A percentile compares a stretch with the other conserved stretches of the same genome.
Evolutionary conservation across 1,140 invertebrate species (phyloP).

Genomic region (Scaptomyza hsui): DNA sequence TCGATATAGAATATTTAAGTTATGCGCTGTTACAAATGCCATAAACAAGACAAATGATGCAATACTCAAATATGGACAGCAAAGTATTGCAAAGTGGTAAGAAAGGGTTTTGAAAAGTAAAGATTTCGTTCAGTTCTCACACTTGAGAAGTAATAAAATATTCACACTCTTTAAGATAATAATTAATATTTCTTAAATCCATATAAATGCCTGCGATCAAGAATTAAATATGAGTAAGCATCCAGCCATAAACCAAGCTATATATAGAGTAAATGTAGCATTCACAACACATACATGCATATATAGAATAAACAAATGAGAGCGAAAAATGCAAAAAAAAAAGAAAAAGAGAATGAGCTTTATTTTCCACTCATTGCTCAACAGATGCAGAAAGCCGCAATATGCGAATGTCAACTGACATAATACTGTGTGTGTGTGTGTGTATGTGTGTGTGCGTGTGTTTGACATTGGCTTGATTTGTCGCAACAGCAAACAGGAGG

Average conservation of each 20-base stretch:
- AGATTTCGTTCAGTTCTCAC: background rate
- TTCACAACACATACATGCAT: no score
- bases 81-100: background rate
- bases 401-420: constrained; percentile 25
- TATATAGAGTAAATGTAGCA: constrained; percentile 6
- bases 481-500: background rate
- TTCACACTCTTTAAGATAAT: no score
- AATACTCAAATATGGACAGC: background rate
- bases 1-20: background rate
- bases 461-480: constrained; percentile 47
- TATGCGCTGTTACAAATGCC: constrained; percentile 1
- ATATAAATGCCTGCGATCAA: background rate
- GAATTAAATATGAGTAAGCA: constrained; percentile 14
- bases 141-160: background rate
- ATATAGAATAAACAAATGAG: background rate
- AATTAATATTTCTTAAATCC: background rate
- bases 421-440: constrained; percentile 7
- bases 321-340: constrained; percentile 9
- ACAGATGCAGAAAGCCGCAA: constrained; percentile 28
- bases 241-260: background rate
- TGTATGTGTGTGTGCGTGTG: constrained; percentile 17
- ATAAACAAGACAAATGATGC: constrained; percentile 16
- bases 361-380: constrained; percentile 16
- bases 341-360: constrained; percentile 14
- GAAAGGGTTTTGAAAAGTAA: background rate